Evolutionary conservation across 2,797 vertebrate genomes (phyloP).

Genomic region (Strix occidentalis): DNA sequence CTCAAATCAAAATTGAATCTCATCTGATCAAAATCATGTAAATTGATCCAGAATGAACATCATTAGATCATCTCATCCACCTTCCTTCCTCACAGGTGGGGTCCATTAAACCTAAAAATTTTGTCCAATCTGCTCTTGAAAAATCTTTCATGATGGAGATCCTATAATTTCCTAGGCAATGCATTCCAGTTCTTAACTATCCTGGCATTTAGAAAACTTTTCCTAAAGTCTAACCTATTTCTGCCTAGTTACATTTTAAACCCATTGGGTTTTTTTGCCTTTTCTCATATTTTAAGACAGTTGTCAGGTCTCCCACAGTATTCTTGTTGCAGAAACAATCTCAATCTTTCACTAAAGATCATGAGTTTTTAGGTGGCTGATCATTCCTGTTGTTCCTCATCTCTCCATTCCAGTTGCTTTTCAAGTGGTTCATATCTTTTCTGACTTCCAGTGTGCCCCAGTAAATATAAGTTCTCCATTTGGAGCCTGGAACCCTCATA

Average conservation of each 20-base stretch:
- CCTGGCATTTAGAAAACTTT: background rate
- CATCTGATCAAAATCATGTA: background rate
- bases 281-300: background rate
- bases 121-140: background rate
- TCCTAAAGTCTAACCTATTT: background rate
- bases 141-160: background rate
- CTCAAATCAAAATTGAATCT: background rate
- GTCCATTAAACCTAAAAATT: background rate
- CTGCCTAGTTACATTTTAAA: background rate
- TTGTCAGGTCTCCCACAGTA: background rate
- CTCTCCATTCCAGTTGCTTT: background rate
- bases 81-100: background rate
- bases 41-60: background rate
- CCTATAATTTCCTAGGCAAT: background rate
- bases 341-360: background rate
- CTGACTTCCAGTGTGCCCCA: background rate
- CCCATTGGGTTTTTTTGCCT: fast-evolving
- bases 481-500: fast-evolving
- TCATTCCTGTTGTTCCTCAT: fast-evolving
- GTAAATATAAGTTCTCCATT: background rate
- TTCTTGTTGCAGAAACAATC: background rate
- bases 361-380: background rate
- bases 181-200: background rate
- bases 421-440: background rate
- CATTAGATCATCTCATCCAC: background rate